Base-by-base conservation (phyloP, 2,113 vertebrate species). In the Tringa solitaria region DNA sequence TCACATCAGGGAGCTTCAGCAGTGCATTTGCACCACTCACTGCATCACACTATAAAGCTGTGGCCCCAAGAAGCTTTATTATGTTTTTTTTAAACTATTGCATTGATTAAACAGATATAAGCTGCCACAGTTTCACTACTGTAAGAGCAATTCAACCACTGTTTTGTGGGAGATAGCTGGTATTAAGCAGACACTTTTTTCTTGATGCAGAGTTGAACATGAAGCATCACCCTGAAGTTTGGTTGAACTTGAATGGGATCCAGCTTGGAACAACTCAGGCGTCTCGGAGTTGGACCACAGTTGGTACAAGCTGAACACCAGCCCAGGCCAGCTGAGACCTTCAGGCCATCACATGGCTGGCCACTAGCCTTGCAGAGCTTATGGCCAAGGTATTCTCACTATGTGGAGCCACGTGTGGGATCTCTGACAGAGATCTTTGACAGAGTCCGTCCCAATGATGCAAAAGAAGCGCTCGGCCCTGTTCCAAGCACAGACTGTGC, bases 301-400 rank as follows among this genome's bases (percentile, higher is more conserved):
- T 10, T 19, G 21, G 73, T 78, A 92, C 65, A 87, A 91, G 77
- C 53, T 91, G 94, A 94, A 51, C 89, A 74, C 20, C 77, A 89
- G 43, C 80, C 35, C 73, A 50, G 53, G 48, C 76, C 95, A 95
- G 86, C 94, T 95, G 90, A 93, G 72, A 51, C 50, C 90, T 94
- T 69, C 1, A 4, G 77, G 54, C 77, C n/a, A 39, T 84, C 94
- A 96, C 23, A 2, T 84, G 95, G 89, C 80, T 97, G 94, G 84
- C 73, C 78, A 46, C 28, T 46, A 59, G 64, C 77, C 64, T 63
- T 35, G 35, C 56, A 79, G 74, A 87, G 67, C 67, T 73, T 76
- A 12, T 26, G 26, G 30, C 79, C 63, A n/a, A 88, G 65, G 76
- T 37, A 93, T 91, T 95, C 93, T 64, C 93, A 75, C 89, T 16